phyloP scores from a whole-genome alignment of 2,888 invertebrate genomes.

The Hydraecia micacea region DNA sequence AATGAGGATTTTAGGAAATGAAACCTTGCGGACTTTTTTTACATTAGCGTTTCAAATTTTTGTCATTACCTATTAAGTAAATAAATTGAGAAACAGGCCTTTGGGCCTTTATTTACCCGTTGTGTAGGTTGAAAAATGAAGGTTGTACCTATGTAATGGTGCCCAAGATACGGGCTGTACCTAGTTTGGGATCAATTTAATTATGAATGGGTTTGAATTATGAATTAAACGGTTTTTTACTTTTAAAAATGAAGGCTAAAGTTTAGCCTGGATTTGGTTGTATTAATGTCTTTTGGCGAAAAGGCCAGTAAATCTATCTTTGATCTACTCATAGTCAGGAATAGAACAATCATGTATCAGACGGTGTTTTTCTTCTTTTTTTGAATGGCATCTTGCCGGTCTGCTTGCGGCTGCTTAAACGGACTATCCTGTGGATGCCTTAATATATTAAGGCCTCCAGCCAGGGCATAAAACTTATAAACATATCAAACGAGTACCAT shows the following conservation, averaged over 20 bases:
- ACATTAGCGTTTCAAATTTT: constrained; percentile 8
- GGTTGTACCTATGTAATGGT: no score
- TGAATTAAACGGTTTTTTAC: no score
- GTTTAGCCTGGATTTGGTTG: no score
- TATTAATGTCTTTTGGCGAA: neutral
- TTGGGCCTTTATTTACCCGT: neutral
- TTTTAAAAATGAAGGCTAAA: neutral
- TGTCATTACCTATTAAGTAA: neutral
- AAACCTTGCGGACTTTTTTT: constrained; percentile 31
- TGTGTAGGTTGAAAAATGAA: no score
- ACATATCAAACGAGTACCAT: neutral
- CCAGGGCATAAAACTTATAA: neutral
- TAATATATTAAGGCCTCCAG: neutral
- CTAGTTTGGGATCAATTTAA: no score
- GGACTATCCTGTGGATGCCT: neutral
- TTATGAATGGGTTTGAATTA: no score
- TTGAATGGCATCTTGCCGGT: neutral
- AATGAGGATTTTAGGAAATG: constrained; percentile 17
- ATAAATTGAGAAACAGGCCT: accelerated
- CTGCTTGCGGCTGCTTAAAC: neutral
- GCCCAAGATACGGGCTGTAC: no score
- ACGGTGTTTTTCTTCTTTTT: neutral
- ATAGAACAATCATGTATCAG: neutral
- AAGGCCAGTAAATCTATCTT: neutral
- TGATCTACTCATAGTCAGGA: neutral